These are phyloP conservation scores for Aspiorhynchus laticeps DNA, from an alignment of 2,113 vertebrate species.

Conservation along the genomic window DNA sequence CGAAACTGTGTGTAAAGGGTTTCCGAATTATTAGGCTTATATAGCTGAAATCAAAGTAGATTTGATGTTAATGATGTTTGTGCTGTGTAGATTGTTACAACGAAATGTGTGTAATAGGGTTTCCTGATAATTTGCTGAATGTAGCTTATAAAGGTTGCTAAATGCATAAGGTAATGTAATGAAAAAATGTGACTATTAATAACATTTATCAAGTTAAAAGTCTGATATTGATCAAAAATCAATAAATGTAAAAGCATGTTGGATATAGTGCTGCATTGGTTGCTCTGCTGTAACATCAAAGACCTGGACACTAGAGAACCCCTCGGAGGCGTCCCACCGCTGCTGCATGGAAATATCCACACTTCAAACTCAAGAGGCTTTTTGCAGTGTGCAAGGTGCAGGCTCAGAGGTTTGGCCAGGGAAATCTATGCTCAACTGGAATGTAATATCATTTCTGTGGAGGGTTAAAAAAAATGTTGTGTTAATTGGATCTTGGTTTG, in stretches of 20 bases:
- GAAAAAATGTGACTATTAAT: neutral
- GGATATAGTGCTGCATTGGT: neutral
- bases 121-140: too few relatives aligned
- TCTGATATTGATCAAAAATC: neutral
- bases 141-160: too few relatives aligned
- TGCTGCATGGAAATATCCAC: neutral
- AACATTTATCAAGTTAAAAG: neutral
- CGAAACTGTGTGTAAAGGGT: neutral
- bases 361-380: slow-evolving; percentile 7
- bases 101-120: too few relatives aligned
- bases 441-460: neutral
- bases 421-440: neutral
- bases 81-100: too few relatives aligned
- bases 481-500: neutral
- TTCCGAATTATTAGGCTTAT: neutral
- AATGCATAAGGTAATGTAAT: too few relatives aligned
- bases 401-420: neutral
- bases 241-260: neutral
- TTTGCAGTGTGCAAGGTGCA: neutral
- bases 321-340: neutral
- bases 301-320: slow-evolving; percentile 11
- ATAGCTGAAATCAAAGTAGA: neutral
- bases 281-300: slow-evolving; percentile 4
- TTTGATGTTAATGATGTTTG: neutral
- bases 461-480: neutral